Evolutionary conservation across 2,888 invertebrate species (phyloP).

Genomic region (Tinea pellionella): DNA sequence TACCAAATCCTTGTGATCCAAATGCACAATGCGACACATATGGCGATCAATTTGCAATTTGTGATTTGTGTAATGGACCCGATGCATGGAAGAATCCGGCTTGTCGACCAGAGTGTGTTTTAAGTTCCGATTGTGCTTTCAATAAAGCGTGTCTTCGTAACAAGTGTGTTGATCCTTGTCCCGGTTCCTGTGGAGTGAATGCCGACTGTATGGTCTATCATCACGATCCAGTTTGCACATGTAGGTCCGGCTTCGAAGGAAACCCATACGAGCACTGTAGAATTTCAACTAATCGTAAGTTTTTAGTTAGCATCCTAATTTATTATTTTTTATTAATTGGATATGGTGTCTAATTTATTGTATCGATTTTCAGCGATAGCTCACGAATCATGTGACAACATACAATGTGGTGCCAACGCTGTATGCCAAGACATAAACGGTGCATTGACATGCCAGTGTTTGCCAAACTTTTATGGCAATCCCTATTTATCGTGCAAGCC

Average conservation of each 20-base stretch:
- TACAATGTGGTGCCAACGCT: slow-evolving; percentile 81
- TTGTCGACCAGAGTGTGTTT: slow-evolving; percentile 86
- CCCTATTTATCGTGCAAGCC: slow-evolving; percentile 82
- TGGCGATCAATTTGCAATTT: slow-evolving; percentile 81
- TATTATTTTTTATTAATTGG: slow-evolving; percentile 5
- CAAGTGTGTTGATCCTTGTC: slow-evolving; percentile 82
- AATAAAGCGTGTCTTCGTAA: slow-evolving; percentile 80
- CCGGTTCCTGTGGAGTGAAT: slow-evolving; percentile 82
- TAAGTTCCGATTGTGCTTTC: slow-evolving; percentile 83
- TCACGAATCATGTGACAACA: slow-evolving; percentile 72
- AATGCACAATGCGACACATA: slow-evolving; percentile 76
- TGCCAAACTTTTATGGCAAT: slow-evolving; percentile 81
- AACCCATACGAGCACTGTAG: slow-evolving; percentile 84
- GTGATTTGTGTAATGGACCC: slow-evolving; percentile 79
- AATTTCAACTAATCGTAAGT: slow-evolving; percentile 66
- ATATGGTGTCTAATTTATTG: no score
- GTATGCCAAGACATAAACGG: slow-evolving; percentile 74
- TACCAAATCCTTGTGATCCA: slow-evolving; percentile 82
- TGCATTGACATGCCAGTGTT: slow-evolving; percentile 78
- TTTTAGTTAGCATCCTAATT: slow-evolving; percentile 10
- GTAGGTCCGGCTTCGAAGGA: slow-evolving; percentile 75
- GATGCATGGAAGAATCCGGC: slow-evolving; percentile 76
- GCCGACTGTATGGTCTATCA: slow-evolving; percentile 77
- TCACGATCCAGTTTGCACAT: slow-evolving; percentile 80
- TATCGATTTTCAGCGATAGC: slow-evolving; percentile 44